Base-by-base conservation (phyloP, 1,140 invertebrate species). In the Drosophila bifasciata region DNA sequence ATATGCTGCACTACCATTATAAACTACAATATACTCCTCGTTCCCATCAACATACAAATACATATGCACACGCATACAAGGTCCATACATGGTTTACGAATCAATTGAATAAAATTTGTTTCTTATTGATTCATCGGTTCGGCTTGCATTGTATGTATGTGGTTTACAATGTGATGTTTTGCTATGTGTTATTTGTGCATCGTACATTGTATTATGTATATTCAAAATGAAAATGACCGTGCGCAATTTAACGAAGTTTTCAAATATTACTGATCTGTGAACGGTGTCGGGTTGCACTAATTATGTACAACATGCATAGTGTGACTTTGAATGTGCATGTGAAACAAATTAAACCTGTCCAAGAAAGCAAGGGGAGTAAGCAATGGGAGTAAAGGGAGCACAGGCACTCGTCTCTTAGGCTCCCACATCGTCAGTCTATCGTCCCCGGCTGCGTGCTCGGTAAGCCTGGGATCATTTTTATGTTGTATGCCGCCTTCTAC, bases 1-100 rank as follows among this genome's bases (percentile, higher is more conserved):
- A 75, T 77, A 74, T 70, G 45, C 45, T 77, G 63, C 58, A 51
- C 71, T 77, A 70, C 64, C 49, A 23, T 64, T 74, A 64, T 56
- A 64, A 74, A 50, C 66, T 77, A 77, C 50, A 59, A 45, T 74
- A 53, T 70, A 69, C 46, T 75, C 46, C 40, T 68, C 32, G 40
- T 41, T 32, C 32, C 43, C 21, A 43, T 23, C 58, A 41, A 49
- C 36, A 45, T 41, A 60, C 44, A 28, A 49, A 60, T 32, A 58
- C 15, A 50, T 36, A 36, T 45, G 43, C 44, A 58, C 39, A 55
- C 55, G n/a, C n/a, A n/a, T n/a, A n/a, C n/a, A n/a, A 28, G 48
- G 25, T 50, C n/a, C 49, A 32, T 57, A 17, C 17, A 19, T 43
- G 11, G 11, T 45, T 25, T 43, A 46, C 25, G 43, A 28, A 16